Evolutionary conservation across 2,888 invertebrate species (phyloP), one percentile per base, ranked within the genome.

Genomic region (Podotricha telesiphe): DNA sequence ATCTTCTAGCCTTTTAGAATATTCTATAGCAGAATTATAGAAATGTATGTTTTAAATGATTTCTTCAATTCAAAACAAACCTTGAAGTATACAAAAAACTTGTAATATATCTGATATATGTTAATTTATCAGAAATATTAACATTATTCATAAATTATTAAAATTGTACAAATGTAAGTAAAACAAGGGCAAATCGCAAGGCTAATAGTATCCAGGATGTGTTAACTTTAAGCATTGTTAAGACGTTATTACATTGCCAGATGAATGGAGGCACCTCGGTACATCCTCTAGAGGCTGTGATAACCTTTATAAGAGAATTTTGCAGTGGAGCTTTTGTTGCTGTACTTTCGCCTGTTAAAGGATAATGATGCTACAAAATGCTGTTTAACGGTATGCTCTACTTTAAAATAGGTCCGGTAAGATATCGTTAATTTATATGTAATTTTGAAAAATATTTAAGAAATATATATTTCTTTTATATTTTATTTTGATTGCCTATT

Each of bases 291-390:
- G 58, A 66, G 66, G 34, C 51, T 45, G 53, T 28, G 67, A 67
- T 67, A 67, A 67, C 59, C 59, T 67, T 67, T 45, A 28, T 61
- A 53, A 53, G 42, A 53, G 61, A 66, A 58, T 59, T 67, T 67
- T 61, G 50, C 67, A 40, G 42, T 20, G 20, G n/a, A 61, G 47
- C 53, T 45, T 19, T 67, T 61, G 61, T 67, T 67, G 67, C 61
- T 47, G 67, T 40, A 59, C 53, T 20, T 53, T 61, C n/a, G 51
- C 47, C 50, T 67, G 67, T 67, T 67, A 67, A 61, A 67, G 37
- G 67, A 62, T 67, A 67, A 67, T 67, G 67, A 67, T 53, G 53
- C 50, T 53, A 67, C 61, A 55, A 61, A 67, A 61, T 34, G 67
- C 53, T 67, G 45, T 53, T 67, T 59, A 67, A 61, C 42, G 50